These are phyloP conservation scores for Metellina segmentata DNA, from an alignment of 2,888 invertebrate genomes.

Conservation along the genomic window DNA sequence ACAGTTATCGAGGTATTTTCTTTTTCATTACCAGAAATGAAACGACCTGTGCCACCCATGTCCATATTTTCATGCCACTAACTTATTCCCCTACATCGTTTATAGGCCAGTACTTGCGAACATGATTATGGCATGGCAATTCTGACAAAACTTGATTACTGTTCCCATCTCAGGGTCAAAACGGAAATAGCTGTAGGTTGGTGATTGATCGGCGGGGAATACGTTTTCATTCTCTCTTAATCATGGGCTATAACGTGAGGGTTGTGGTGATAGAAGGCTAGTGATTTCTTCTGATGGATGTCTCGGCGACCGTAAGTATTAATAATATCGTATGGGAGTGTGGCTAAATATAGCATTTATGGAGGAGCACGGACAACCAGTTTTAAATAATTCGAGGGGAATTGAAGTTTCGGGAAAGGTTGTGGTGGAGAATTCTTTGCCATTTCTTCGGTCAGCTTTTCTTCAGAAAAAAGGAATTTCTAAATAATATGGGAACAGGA, in stretches of 20 bases:
- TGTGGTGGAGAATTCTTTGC: too few relatives aligned
- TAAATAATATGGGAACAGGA: too few relatives aligned
- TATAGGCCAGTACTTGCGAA: not conserved
- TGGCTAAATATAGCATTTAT: not conserved
- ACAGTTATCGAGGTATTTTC: too few relatives aligned
- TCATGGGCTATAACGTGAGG: not conserved
- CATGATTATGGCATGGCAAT: constrained; percentile 1
- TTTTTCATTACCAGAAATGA: not conserved
- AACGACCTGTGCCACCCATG: not conserved
- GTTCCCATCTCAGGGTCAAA: constrained; percentile 5
- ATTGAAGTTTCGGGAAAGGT: too few relatives aligned
- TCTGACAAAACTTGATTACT: not conserved
- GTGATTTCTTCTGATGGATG: constrained; percentile 33
- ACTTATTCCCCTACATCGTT: not conserved
- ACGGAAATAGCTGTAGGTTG: not conserved
- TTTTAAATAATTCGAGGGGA: too few relatives aligned
- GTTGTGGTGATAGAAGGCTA: not conserved
- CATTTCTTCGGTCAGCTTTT: too few relatives aligned
- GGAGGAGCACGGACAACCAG: not conserved
- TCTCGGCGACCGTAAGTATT: constrained; percentile 7
- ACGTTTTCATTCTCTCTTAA: constrained; percentile 8
- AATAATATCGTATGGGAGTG: not conserved
- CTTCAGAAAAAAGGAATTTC: too few relatives aligned
- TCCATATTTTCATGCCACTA: not conserved
- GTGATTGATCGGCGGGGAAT: constrained; percentile 11